Conservation (phyloP, 1,140 invertebrate genomes). For the Marisa cornuarietis region DNA sequence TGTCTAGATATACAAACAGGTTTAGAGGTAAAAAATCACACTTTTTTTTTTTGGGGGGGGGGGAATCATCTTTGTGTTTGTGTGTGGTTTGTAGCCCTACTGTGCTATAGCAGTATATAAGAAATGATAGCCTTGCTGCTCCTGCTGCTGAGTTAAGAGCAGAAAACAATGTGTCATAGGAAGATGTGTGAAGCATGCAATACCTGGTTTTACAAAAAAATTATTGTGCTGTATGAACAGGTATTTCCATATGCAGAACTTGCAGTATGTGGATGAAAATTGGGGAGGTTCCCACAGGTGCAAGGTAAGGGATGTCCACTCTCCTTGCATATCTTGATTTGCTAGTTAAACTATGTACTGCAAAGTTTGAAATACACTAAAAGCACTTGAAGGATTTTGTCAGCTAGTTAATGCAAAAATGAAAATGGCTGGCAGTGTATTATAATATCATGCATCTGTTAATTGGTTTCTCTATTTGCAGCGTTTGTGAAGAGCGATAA, state of each 20-base stretch:
- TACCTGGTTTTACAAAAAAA: no score
- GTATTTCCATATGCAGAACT: constrained; percentile 85
- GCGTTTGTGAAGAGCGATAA: constrained; percentile 92
- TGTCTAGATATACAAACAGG: no score
- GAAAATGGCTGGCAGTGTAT: no score
- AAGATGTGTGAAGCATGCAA: no score
- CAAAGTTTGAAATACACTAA: neutral
- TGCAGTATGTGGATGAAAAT: constrained; percentile 95
- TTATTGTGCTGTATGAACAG: constrained; percentile 33
- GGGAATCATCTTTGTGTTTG: no score
- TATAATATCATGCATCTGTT: constrained; percentile 2
- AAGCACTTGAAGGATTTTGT: neutral
- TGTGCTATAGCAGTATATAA: no score
- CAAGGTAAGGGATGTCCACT: constrained; percentile 71
- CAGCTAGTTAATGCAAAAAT: neutral
- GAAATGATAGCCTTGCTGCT: no score
- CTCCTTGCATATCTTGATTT: neutral
- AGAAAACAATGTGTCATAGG: no score
- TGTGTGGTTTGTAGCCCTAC: no score
- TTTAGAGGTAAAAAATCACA: no score
- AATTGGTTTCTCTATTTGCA: constrained; percentile 47
- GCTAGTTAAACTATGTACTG: neutral
- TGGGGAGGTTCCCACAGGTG: constrained; percentile 94
- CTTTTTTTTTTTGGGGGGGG: no score
- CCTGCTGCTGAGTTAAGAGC: no score